Conservation (phyloP, 2,888 invertebrate genomes). For the Nineta flava region DNA sequence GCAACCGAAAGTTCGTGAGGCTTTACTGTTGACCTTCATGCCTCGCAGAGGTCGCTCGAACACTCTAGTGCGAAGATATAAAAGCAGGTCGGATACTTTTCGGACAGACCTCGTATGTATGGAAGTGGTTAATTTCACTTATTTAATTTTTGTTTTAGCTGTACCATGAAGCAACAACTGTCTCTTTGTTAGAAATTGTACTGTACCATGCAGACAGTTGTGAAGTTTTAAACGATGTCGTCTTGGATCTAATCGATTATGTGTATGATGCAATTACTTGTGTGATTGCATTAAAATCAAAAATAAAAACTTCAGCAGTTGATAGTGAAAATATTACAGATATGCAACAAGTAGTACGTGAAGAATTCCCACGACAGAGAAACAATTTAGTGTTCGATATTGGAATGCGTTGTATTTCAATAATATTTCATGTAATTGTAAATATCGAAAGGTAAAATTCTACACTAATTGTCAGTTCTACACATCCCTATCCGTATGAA, state of each 20-base stretch:
- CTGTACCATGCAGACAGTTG: constrained; percentile 68
- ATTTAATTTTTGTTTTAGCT: constrained; percentile 31
- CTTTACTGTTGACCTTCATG: too few species aligned
- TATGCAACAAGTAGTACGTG: constrained; percentile 32
- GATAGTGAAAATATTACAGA: constrained; percentile 24
- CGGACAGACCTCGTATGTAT: too few species aligned
- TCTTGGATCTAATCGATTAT: constrained; percentile 73
- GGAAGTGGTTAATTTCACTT: too few species aligned
- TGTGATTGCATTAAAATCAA: constrained; percentile 29
- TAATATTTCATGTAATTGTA: constrained; percentile 56
- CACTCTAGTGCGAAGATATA: too few species aligned
- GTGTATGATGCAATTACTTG: constrained; percentile 49
- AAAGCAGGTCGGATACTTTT: too few species aligned
- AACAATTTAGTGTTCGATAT: constrained; percentile 60
- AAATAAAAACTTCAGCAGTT: constrained; percentile 26
- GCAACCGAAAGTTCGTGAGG: too few species aligned
- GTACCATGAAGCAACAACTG: constrained; percentile 65
- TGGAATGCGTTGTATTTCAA: constrained; percentile 61
- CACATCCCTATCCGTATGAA: constrained; percentile 2
- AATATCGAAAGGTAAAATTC: constrained; percentile 32
- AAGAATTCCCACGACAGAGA: constrained; percentile 50
- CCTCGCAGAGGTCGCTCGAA: too few species aligned
- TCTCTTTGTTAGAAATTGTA: constrained; percentile 68
- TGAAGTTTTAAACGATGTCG: constrained; percentile 56
- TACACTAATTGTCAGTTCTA: background rate